Conservation (phyloP, 2,113 vertebrate species). For the Rhombomys opimus region DNA sequence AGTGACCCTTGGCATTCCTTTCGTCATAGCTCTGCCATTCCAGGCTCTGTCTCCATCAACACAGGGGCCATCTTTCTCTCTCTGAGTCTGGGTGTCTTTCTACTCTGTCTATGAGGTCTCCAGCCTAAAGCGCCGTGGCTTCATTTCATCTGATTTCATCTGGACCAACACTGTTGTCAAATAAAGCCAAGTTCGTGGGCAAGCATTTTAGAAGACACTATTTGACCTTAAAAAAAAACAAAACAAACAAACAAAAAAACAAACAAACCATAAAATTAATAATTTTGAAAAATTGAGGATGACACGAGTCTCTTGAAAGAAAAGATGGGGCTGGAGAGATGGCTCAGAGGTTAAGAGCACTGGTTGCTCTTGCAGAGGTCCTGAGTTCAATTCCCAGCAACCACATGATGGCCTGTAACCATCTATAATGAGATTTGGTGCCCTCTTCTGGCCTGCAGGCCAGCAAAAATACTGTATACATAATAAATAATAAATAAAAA, state of each 20-base stretch:
- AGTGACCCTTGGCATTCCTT: fast-evolving
- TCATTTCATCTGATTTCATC: background rate
- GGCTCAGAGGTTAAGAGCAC: too few species aligned
- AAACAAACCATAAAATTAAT: background rate
- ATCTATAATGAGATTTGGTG: too few species aligned
- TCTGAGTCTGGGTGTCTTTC: background rate
- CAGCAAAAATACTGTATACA: too few species aligned
- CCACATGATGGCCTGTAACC: too few species aligned
- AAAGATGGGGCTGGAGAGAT: background rate
- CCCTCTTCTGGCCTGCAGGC: too few species aligned
- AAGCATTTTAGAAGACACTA: too few species aligned
- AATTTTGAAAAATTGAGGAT: background rate
- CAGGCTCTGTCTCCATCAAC: fast-evolving
- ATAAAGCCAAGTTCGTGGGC: background rate
- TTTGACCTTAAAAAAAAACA: too few species aligned
- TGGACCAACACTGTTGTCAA: background rate
- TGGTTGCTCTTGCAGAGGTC: too few species aligned
- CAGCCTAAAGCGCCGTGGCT: fast-evolving
- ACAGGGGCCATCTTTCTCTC: fast-evolving
- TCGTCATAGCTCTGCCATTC: fast-evolving
- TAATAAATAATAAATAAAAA: too few species aligned
- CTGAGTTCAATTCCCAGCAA: too few species aligned
- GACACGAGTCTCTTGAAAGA: background rate
- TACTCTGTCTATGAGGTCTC: background rate
- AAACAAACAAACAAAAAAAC: background rate